These are phyloP conservation scores for Rallus crepitans DNA, from an alignment of 2,797 vertebrate genomes.

Conservation along the genomic window DNA sequence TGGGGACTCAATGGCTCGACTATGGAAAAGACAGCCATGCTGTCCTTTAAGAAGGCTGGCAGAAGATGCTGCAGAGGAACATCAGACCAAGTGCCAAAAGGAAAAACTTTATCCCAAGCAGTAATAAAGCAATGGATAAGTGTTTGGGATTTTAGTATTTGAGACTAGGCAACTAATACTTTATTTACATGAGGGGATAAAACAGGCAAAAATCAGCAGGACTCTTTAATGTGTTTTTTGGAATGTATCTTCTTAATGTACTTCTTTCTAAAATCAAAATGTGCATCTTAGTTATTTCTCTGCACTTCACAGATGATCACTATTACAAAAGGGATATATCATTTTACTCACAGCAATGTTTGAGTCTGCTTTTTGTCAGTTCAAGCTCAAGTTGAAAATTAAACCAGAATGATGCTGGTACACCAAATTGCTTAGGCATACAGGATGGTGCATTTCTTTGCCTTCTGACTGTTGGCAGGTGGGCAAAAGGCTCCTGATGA, in stretches of 20 bases:
- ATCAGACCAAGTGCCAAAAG: slow-evolving; percentile 2
- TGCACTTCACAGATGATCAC: neutral
- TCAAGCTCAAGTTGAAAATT: neutral
- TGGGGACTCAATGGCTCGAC: neutral
- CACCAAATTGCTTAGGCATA: neutral
- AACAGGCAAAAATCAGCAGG: neutral
- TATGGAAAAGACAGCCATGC: neutral
- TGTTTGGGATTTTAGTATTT: neutral
- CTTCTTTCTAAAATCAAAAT: slow-evolving; percentile 50
- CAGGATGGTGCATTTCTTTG: neutral
- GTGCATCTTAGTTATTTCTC: slow-evolving; percentile 30
- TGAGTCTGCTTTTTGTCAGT: neutral
- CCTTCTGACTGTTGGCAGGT: neutral
- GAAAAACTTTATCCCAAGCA: neutral
- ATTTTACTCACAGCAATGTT: neutral
- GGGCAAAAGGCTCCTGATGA: neutral
- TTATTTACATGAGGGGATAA: neutral
- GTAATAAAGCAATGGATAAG: neutral
- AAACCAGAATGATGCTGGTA: neutral
- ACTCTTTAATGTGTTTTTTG: neutral
- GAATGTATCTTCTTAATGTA: slow-evolving; percentile 40
- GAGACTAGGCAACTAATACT: neutral
- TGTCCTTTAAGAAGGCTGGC: neutral
- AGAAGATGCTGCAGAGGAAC: neutral
- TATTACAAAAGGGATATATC: slow-evolving; percentile 12